These are phyloP conservation scores for Chloroceryle aenea DNA, from an alignment of 2,113 vertebrate species.

Conservation along the genomic window DNA sequence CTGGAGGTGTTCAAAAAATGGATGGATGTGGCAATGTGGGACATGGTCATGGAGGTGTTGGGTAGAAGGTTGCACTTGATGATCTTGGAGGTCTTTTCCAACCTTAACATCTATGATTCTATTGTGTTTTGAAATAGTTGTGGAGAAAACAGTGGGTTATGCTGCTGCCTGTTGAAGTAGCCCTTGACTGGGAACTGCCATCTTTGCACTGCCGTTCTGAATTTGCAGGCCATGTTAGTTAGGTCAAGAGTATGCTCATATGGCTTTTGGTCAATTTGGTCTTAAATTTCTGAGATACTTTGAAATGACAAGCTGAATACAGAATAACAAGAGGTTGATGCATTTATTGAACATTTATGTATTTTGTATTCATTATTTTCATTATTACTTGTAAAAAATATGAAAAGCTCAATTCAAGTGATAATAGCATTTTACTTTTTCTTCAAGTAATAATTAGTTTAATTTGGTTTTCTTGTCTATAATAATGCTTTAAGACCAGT, in stretches of 20 bases:
- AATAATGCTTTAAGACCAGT: background rate
- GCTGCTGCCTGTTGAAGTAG: background rate
- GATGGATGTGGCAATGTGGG: no score
- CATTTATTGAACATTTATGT: background rate
- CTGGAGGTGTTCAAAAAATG: no score
- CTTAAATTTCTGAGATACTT: background rate
- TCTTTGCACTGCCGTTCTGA: background rate
- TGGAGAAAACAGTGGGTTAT: fast-evolving
- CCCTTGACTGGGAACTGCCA: background rate
- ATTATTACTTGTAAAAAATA: background rate
- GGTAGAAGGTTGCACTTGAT: no score
- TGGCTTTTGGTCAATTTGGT: background rate
- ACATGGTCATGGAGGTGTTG: no score
- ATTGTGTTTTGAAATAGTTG: background rate
- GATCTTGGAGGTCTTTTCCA: no score
- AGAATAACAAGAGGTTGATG: background rate
- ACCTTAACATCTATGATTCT: no score
- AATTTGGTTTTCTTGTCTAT: background rate
- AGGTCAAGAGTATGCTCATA: background rate
- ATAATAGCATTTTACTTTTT: background rate
- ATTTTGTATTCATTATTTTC: background rate
- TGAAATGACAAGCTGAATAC: background rate
- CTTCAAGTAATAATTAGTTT: background rate
- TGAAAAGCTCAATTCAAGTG: background rate
- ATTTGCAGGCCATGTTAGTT: background rate